Percentiles rank a stretch among this genome's conserved stretches.
Conservation (phyloP, 2,113 vertebrate species). For the Falco punctatus region DNA sequence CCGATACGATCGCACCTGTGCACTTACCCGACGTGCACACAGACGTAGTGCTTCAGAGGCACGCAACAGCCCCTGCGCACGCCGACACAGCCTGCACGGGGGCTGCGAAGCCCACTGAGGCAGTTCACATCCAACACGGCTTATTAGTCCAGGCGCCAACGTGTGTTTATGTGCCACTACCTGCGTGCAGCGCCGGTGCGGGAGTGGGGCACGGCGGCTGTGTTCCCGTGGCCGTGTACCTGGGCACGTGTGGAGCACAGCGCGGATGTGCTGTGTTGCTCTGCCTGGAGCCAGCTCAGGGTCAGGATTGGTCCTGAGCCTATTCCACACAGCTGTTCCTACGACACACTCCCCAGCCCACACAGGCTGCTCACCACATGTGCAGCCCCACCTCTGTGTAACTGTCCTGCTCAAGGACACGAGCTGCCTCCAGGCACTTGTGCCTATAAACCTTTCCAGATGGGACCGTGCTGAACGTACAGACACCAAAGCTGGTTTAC, state of each 20-base stretch:
- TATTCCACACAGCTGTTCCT: background rate
- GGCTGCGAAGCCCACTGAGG: too few relatives aligned
- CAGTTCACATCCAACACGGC: background rate
- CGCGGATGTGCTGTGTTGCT: fast-evolving
- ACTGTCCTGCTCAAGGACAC: background rate
- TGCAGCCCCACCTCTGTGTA: background rate
- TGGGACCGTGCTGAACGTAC: background rate
- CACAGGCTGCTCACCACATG: background rate
- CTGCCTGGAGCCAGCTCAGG: background rate
- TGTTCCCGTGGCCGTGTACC: fast-evolving
- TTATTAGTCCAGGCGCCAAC: background rate
- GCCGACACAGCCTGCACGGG: too few relatives aligned
- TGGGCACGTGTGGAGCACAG: fast-evolving
- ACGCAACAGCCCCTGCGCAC: background rate
- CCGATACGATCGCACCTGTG: background rate
- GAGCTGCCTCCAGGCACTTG: background rate
- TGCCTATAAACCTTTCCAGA: background rate
- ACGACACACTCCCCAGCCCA: background rate
- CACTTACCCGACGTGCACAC: background rate
- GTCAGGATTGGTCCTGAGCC: background rate
- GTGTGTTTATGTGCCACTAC: background rate
- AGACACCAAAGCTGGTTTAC: background rate
- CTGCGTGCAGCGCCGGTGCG: background rate
- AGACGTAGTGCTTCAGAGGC: background rate
- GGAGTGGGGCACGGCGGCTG: background rate